These are phyloP conservation scores for Serinus canaria DNA, from an alignment of 2,113 vertebrate species.

Conservation along the genomic window DNA sequence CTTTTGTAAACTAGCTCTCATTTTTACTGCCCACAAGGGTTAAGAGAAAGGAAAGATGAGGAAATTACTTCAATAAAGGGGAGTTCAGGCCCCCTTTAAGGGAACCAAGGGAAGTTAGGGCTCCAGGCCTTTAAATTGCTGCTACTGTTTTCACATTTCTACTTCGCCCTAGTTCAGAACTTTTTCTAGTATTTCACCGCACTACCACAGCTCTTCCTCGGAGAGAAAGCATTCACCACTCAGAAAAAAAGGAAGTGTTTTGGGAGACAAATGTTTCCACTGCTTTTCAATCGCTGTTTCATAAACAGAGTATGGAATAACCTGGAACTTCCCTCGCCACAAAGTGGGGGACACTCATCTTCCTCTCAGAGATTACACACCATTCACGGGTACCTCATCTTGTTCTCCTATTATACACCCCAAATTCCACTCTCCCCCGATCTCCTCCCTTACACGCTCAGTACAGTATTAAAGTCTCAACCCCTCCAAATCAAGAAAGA, in stretches of 20 bases:
- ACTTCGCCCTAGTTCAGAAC: not conserved
- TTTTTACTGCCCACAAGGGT: not conserved
- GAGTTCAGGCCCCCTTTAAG: not conserved
- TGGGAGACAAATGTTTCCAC: not conserved
- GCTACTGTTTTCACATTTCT: not conserved
- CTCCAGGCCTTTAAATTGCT: not conserved
- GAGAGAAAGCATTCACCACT: not conserved
- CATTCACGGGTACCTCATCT: not conserved
- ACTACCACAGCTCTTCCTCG: not conserved
- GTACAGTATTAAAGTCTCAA: fast-evolving
- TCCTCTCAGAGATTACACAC: not conserved
- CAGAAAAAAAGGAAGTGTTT: not conserved
- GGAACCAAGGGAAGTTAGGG: not conserved
- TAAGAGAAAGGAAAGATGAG: not conserved
- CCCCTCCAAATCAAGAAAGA: fast-evolving
- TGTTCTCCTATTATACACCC: fast-evolving
- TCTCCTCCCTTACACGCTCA: not conserved
- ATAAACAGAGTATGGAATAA: fast-evolving
- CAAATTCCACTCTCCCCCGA: not conserved
- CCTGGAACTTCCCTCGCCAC: not conserved
- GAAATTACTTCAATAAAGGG: not conserved
- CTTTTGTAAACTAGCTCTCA: not conserved
- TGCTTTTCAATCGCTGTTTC: fast-evolving
- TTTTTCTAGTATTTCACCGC: not conserved
- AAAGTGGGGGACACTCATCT: not conserved